Evolutionary conservation across 2,797 vertebrate species (phyloP).

Genomic region (Thunnus albacares): DNA sequence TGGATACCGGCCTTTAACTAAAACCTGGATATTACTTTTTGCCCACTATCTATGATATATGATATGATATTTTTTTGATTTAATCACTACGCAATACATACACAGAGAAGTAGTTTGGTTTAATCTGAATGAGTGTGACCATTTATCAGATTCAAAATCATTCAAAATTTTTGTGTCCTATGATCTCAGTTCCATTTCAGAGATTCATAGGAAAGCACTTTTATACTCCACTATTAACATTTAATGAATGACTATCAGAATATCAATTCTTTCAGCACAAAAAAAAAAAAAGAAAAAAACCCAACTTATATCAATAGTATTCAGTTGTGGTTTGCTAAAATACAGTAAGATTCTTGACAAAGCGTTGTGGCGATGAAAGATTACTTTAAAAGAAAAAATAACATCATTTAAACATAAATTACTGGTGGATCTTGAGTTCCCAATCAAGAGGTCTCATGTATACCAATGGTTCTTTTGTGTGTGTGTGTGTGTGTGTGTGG

Average conservation of each 20-base stretch:
- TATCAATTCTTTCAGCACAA: background rate
- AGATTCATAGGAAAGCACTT: background rate
- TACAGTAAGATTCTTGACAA: background rate
- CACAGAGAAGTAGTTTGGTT: background rate
- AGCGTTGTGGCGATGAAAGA: background rate
- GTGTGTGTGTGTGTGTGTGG: constrained; percentile 3
- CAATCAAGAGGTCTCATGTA: background rate
- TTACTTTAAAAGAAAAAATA: background rate
- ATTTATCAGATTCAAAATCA: background rate
- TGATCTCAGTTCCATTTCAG: background rate
- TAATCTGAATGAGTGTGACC: background rate
- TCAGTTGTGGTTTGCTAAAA: background rate
- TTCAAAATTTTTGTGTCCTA: background rate
- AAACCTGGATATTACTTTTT: constrained; percentile 13
- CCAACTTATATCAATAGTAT: background rate
- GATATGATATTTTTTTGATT: background rate
- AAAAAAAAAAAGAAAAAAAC: too few species aligned
- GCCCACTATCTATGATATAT: background rate
- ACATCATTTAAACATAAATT: background rate
- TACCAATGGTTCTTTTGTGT: background rate
- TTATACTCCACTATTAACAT: background rate
- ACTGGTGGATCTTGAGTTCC: background rate
- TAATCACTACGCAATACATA: background rate
- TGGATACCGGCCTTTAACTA: constrained; percentile 4
- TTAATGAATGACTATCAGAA: background rate